These are phyloP conservation scores for Larimichthys polyactis DNA, from an alignment of 2,113 vertebrate genomes.

Conservation along the genomic window DNA sequence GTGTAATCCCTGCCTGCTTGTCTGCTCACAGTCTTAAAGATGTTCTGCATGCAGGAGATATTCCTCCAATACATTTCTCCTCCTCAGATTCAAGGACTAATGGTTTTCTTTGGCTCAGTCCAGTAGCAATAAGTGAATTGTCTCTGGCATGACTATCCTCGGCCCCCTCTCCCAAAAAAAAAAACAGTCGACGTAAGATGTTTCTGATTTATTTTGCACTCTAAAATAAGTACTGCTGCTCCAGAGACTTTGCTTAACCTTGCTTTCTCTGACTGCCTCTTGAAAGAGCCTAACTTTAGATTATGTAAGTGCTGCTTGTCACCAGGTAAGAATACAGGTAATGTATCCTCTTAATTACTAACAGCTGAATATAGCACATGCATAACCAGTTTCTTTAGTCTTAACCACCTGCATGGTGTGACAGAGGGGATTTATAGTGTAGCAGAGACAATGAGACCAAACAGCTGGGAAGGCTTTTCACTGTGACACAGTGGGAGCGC, in stretches of 20 bases:
- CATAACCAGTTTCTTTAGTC: neutral
- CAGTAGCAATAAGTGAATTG: slow-evolving; percentile 35
- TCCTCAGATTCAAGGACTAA: slow-evolving; percentile 6
- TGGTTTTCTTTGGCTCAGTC: slow-evolving; percentile 32
- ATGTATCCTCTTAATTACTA: neutral
- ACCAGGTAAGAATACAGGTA: neutral
- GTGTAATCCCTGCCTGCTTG: neutral
- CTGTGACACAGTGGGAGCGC: slow-evolving; percentile 1
- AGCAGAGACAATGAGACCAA: neutral
- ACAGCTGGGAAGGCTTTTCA: slow-evolving; percentile 21
- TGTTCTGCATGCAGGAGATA: slow-evolving; percentile 24
- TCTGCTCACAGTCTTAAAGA: neutral
- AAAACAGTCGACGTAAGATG: neutral
- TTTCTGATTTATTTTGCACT: slow-evolving; percentile 42
- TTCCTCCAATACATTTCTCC: slow-evolving; percentile 11
- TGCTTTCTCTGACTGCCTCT: slow-evolving; percentile 15
- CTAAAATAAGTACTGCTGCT: slow-evolving; percentile 12
- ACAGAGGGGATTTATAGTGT: slow-evolving; percentile 11
- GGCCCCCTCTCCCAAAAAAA: too few species aligned
- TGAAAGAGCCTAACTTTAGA: neutral
- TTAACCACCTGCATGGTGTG: slow-evolving; percentile 1
- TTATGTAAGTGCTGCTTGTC: slow-evolving; percentile 5
- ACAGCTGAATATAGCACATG: neutral
- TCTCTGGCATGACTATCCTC: slow-evolving; percentile 13
- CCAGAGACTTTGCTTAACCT: slow-evolving; percentile 32